Percentiles rank a stretch among this genome's conserved stretches.
Evolutionary conservation across 2,113 vertebrate genomes (phyloP).

Genomic region (Trichomycterus rosablanca): DNA sequence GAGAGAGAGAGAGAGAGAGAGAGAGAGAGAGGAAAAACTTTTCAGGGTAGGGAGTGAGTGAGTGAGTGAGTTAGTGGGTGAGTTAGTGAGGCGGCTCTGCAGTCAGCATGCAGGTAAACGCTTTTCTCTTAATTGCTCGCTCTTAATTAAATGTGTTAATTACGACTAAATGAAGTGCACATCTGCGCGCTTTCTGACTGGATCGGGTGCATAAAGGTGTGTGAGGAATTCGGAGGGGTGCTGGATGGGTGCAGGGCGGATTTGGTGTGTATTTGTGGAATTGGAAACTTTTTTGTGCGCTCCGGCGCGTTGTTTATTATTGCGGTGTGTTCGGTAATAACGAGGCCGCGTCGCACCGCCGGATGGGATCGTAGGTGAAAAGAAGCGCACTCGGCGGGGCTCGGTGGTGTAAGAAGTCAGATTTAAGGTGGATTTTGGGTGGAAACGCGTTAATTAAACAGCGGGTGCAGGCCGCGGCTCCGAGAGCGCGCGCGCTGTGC

Average conservation of each 20-base stretch:
- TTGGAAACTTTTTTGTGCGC: slow-evolving; percentile 64
- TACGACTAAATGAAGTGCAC: slow-evolving; percentile 53
- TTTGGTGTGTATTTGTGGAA: slow-evolving; percentile 61
- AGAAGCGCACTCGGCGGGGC: neutral
- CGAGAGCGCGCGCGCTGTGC: no score
- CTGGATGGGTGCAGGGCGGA: no score
- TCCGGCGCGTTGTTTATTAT: slow-evolving; percentile 52
- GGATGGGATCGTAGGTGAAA: slow-evolving; percentile 43
- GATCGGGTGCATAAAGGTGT: neutral
- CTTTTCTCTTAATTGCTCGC: slow-evolving; percentile 69
- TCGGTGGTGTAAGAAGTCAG: no score
- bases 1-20: slow-evolving; percentile 54
- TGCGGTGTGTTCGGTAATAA: slow-evolving; percentile 60
- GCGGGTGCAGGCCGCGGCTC: slow-evolving; percentile 71
- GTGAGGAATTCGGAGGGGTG: no score
- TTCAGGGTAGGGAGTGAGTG: slow-evolving; percentile 53
- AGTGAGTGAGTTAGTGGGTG: slow-evolving; percentile 54
- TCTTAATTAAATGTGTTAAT: slow-evolving; percentile 67
- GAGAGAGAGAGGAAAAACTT: slow-evolving; percentile 47
- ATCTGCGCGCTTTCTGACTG: slow-evolving; percentile 46
- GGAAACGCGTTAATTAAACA: slow-evolving; percentile 75
- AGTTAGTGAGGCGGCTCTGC: slow-evolving; percentile 54
- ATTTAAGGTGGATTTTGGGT: slow-evolving; percentile 56
- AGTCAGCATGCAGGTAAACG: slow-evolving; percentile 76
- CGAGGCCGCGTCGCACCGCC: slow-evolving; percentile 47